Conservation (phyloP, 2,113 vertebrate species). For the Turdus rufiventris region DNA sequence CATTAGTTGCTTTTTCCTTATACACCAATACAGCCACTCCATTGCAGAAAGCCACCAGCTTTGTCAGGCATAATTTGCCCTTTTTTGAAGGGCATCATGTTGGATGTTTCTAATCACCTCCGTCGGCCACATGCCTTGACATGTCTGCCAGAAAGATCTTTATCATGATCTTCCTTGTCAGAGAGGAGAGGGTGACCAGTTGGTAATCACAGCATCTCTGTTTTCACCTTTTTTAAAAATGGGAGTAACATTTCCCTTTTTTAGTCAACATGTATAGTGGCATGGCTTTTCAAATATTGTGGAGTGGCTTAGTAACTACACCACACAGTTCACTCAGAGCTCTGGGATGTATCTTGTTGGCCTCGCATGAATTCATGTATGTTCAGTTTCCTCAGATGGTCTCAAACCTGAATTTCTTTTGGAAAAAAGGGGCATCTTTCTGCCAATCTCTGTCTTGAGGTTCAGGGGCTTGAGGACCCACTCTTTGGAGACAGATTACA, state of each 20-base stretch:
- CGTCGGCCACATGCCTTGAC: neutral
- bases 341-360: neutral
- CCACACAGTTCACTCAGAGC: accelerated
- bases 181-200: accelerated
- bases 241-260: neutral
- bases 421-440: neutral
- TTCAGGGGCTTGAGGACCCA: neutral
- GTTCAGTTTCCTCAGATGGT: neutral
- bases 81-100: neutral
- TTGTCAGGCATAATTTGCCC: neutral
- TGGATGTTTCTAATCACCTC: neutral
- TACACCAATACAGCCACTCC: neutral
- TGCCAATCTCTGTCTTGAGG: accelerated
- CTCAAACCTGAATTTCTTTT: neutral
- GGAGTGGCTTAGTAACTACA: neutral
- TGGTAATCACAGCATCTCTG: accelerated
- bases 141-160: neutral
- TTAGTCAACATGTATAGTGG: neutral
- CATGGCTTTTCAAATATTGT: neutral
- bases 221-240: neutral
- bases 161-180: neutral
- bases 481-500: neutral
- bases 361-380: neutral
- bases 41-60: neutral
- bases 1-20: neutral